phyloP scores from a whole-genome alignment of 1,140 invertebrate species.

The Pararge aegeria region DNA sequence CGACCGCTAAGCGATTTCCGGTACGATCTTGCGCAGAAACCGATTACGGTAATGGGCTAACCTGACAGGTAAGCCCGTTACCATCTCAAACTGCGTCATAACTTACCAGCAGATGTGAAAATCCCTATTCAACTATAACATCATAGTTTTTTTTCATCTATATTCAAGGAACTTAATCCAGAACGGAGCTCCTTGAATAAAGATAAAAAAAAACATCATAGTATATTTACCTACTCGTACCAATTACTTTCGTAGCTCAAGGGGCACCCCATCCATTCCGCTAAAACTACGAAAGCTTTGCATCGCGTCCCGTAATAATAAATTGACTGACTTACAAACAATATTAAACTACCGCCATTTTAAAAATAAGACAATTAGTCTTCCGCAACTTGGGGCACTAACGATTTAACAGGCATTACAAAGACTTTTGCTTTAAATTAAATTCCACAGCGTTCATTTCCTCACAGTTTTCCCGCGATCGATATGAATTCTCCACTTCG shows the following conservation, averaged over 20 bases:
- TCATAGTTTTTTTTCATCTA: no score
- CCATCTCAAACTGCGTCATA: no score
- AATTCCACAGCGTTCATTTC: constrained; percentile 31
- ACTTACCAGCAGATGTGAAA: no score
- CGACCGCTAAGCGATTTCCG: no score
- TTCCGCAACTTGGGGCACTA: constrained; percentile 18
- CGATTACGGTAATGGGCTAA: no score
- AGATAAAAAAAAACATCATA: no score
- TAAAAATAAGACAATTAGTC: constrained; percentile 19
- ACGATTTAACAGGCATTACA: constrained; percentile 32
- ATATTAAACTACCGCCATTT: constrained; percentile 1
- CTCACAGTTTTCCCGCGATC: constrained; percentile 11
- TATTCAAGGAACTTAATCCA: no score
- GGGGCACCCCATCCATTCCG: neutral
- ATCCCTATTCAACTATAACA: no score
- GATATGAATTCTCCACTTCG: constrained; percentile 21
- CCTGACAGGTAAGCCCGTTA: no score
- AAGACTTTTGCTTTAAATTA: constrained; percentile 36
- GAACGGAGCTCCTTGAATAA: no score
- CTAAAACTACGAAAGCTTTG: neutral
- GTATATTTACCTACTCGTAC: no score
- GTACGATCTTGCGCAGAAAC: no score
- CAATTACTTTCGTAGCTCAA: constrained; percentile 4
- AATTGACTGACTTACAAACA: constrained; percentile 10
- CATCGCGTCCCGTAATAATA: neutral